A percentile compares a stretch with the other conserved stretches of the same genome.
phyloP scores from a whole-genome alignment of 2,797 vertebrate genomes.

The Hephaestus fuliginosus region DNA sequence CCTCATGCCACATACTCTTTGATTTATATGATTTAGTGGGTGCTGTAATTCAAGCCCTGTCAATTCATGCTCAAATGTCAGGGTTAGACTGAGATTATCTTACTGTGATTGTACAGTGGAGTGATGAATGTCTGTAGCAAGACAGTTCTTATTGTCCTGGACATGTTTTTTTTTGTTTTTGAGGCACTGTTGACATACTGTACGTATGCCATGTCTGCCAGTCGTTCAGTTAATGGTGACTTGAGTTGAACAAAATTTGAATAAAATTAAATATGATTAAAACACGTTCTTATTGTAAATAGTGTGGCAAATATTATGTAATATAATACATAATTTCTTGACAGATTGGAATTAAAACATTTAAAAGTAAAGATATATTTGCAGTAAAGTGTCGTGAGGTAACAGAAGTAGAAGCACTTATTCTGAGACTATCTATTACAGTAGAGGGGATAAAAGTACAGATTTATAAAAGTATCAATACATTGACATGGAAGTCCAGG shows the following conservation, averaged over 20 bases:
- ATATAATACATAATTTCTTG: background rate
- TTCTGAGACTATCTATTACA: background rate
- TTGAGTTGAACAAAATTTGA: background rate
- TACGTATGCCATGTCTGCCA: background rate
- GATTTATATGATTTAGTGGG: slow-evolving; percentile 18
- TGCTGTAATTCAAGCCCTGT: slow-evolving; percentile 16
- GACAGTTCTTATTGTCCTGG: slow-evolving; percentile 4
- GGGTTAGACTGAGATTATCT: slow-evolving; percentile 17
- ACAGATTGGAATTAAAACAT: background rate
- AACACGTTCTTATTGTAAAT: background rate
- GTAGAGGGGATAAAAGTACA: background rate
- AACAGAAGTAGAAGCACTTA: background rate
- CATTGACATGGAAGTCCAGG: background rate
- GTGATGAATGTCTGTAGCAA: slow-evolving; percentile 2
- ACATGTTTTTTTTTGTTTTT: background rate
- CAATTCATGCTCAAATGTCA: background rate
- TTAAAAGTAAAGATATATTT: background rate
- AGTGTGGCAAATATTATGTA: background rate
- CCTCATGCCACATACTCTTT: slow-evolving; percentile 25
- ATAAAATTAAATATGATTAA: background rate
- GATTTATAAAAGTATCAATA: background rate
- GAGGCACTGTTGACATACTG: background rate
- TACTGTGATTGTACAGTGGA: background rate
- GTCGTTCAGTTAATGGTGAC: background rate
- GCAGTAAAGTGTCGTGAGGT: background rate